A percentile compares a stretch with the other conserved stretches of the same genome.
Evolutionary conservation across 2,113 vertebrate genomes (phyloP).

Genomic region (Percopsis transmontana): DNA sequence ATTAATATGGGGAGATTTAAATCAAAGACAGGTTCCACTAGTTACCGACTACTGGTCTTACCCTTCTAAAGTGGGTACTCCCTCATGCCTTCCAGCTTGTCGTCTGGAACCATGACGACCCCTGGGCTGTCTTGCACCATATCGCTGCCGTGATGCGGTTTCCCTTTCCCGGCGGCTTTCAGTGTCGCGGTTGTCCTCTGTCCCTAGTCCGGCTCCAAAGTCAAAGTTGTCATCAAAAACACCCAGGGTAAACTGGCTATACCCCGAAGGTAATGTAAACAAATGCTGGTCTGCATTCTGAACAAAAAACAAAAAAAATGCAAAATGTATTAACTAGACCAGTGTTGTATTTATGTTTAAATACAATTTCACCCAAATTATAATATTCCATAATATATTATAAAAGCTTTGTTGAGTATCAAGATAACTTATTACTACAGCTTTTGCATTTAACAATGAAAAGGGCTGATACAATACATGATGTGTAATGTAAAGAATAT

Average conservation of each 20-base stretch:
- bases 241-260: conserved; percentile 90
- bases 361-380: neutral
- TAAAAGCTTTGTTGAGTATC: neutral
- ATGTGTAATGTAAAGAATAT: no score
- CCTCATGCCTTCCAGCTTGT: conserved; percentile 87
- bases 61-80: conserved; percentile 93
- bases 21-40: neutral
- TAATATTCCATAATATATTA: neutral
- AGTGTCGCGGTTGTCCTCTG: conserved; percentile 84
- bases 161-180: conserved; percentile 89
- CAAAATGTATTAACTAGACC: neutral
- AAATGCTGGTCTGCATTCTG: conserved; percentile 86
- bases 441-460: no score
- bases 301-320: conserved; percentile 1
- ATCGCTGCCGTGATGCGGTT: conserved; percentile 88
- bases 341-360: neutral
- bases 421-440: neutral
- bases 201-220: conserved; percentile 78
- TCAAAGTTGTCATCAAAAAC: conserved; percentile 92
- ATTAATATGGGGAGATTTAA: neutral
- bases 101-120: conserved; percentile 86
- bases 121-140: conserved; percentile 87
- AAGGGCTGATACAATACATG: no score
- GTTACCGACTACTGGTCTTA: conserved; percentile 57
- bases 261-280: conserved; percentile 89